Conservation (phyloP, 2,888 invertebrate species). For the Eulithis prunata region DNA sequence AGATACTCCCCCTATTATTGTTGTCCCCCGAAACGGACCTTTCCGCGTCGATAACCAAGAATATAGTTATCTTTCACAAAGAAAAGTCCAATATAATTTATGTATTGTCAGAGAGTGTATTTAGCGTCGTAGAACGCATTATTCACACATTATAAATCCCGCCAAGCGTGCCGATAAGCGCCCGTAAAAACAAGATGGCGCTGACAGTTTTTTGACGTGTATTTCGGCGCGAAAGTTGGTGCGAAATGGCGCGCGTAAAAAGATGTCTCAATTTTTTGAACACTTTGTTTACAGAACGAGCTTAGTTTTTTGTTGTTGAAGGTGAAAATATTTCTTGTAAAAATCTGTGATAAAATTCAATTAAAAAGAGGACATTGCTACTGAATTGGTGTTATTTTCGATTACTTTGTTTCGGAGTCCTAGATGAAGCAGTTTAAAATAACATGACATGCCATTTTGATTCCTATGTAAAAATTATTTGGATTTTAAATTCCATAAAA, state of each 20-base stretch:
- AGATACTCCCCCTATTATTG: conserved; percentile 47
- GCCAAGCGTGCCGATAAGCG: conserved; percentile 74
- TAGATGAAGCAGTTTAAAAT: no score
- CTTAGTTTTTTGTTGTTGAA: no score
- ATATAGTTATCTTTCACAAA: conserved; percentile 70
- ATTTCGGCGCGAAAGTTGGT: conserved; percentile 64
- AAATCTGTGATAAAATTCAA: no score
- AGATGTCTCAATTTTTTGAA: conserved; percentile 3
- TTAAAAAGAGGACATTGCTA: no score
- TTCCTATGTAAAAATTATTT: no score
- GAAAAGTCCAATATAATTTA: conserved; percentile 72
- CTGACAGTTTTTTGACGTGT: conserved; percentile 69
- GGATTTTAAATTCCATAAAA: no score
- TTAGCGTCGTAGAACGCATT: conserved; percentile 72
- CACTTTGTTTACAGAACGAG: background rate
- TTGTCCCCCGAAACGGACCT: conserved; percentile 61
- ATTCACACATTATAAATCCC: conserved; percentile 83
- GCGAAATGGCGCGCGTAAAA: conserved; percentile 20
- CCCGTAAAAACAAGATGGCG: conserved; percentile 71
- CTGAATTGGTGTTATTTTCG: no score
- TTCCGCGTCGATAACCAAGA: conserved; percentile 75
- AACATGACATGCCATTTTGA: no score
- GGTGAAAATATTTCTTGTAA: no score
- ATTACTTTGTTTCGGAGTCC: no score
- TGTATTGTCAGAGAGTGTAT: conserved; percentile 78